phyloP scores from a whole-genome alignment of 2,113 vertebrate species.

The Erinaceus europaeus region DNA sequence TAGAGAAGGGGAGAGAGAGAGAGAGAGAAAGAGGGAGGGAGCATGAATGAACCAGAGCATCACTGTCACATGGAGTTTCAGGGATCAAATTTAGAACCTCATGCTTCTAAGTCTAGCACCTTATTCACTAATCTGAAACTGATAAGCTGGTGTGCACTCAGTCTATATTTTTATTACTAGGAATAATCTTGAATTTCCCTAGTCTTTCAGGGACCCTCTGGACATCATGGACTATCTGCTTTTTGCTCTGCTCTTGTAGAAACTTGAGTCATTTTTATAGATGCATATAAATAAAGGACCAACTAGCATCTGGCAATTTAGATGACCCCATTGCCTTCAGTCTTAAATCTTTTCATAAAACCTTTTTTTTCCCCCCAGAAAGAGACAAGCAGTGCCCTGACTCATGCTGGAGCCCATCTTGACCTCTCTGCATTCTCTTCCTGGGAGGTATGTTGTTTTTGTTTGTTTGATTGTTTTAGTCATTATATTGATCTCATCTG shows the following conservation, averaged over 20 bases:
- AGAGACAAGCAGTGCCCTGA: slow-evolving; percentile 97
- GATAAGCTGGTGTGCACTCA: not conserved
- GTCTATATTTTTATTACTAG: not conserved
- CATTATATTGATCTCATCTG: not conserved
- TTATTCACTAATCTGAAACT: too few relatives aligned
- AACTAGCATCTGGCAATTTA: not conserved
- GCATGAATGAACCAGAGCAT: too few relatives aligned
- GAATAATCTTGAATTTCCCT: slow-evolving; percentile 10
- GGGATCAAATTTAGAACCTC: too few relatives aligned
- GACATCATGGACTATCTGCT: not conserved
- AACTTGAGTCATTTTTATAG: not conserved
- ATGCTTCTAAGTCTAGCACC: too few relatives aligned
- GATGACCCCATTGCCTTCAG: not conserved
- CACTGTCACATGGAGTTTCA: too few relatives aligned
- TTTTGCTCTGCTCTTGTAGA: not conserved
- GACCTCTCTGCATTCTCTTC: slow-evolving; percentile 99
- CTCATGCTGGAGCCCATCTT: slow-evolving; percentile 96
- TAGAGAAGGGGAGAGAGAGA: too few relatives aligned
- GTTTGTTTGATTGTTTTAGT: not conserved
- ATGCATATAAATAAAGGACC: not conserved
- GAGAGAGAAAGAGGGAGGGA: too few relatives aligned
- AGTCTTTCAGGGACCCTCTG: not conserved
- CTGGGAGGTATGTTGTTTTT: slow-evolving; percentile 96
- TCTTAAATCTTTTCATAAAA: slow-evolving; percentile 17
- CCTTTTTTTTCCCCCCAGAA: slow-evolving; percentile 83